Base-by-base conservation (phyloP, 2,888 invertebrate species). In the Drosophila quasianomalipes region DNA sequence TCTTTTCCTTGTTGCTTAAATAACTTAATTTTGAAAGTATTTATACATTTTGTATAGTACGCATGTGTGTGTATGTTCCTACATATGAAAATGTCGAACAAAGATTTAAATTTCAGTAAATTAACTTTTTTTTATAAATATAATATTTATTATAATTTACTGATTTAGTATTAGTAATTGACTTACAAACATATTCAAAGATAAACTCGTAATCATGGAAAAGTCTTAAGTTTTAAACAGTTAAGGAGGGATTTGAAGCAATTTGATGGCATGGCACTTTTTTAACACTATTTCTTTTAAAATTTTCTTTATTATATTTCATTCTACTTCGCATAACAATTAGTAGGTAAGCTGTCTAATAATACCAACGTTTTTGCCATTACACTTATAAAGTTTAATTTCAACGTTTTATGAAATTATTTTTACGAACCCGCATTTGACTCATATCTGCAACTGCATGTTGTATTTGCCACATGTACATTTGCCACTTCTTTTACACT, bases 401-500 rank as follows among this genome's bases (percentile, higher is more conserved):
- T 41, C 4, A 10, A 41, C n/a, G 10, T n/a, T 41, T 10, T 41
- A n/a, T 41, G n/a, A 41, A n/a, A 41, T 4, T 4, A 47, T 26
- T 16, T 47, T 9, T 26, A 16, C 16, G 4, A 47, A 26, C 47
- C 16, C 47, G 22, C 16, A 26, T 16, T 26, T 47, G 16, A 47
- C 2, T 47, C 37, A 31, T 66, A 62, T 33, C 49, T 65, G 57
- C 26, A 53, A 57, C 14, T 61, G 58, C 66, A 26, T 47, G 14
- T 26, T 47, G 22, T 16, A 16, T 26, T 26, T 47, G 22, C 47
- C 47, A 61, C 55, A 41, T 65, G 77, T 58, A 49, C 53, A 26
- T 61, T 53, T 49, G 55, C 52, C 31, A 47, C 57, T 31, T 35
- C 52, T 62, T 70, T 52, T 68, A 77, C 62, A 70, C 84, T 69